These are phyloP conservation scores for Drosophila fuyamai DNA, from an alignment of 1,140 invertebrate species.

Conservation along the genomic window DNA sequence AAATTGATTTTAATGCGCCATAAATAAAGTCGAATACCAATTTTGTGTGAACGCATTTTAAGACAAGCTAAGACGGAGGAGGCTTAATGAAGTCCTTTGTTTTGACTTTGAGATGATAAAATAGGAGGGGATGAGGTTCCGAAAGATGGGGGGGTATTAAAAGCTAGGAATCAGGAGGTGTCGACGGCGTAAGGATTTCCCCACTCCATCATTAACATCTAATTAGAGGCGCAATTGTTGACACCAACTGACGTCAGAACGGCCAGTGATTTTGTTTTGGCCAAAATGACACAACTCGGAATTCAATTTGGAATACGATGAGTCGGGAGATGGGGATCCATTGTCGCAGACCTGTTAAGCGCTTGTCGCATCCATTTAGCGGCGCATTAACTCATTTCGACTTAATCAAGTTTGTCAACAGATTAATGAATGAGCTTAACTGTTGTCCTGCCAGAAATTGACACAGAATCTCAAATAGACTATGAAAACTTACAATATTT, in stretches of 20 bases:
- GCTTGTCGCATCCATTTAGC: conserved; percentile 42
- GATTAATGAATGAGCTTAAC: conserved; percentile 33
- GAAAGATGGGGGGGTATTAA: not conserved
- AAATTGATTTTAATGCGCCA: conserved; percentile 79
- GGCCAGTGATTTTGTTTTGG: conserved; percentile 33
- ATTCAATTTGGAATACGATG: conserved; percentile 16
- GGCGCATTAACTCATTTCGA: conserved; percentile 48
- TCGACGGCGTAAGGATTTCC: conserved; percentile 3
- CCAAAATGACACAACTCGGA: conserved; percentile 39
- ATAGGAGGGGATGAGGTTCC: not conserved
- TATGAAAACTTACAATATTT: not conserved
- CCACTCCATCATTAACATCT: conserved; percentile 53
- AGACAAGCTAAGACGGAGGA: conserved; percentile 42
- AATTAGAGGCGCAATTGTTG: conserved; percentile 77
- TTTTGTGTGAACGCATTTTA: conserved; percentile 61
- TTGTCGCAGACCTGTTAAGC: conserved; percentile 29
- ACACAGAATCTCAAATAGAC: conserved; percentile 8
- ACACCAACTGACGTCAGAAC: conserved; percentile 63
- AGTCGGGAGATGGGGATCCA: not conserved
- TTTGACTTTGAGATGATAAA: conserved; percentile 19
- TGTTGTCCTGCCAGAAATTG: conserved; percentile 28
- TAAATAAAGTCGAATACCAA: conserved; percentile 71
- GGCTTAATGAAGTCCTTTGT: conserved; percentile 77
- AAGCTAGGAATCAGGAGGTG: conserved; percentile 29
- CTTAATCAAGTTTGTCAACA: conserved; percentile 38